Percentiles rank a stretch among this genome's conserved stretches.
Conservation (phyloP, 2,888 invertebrate species). For the Conistra vaccinii region DNA sequence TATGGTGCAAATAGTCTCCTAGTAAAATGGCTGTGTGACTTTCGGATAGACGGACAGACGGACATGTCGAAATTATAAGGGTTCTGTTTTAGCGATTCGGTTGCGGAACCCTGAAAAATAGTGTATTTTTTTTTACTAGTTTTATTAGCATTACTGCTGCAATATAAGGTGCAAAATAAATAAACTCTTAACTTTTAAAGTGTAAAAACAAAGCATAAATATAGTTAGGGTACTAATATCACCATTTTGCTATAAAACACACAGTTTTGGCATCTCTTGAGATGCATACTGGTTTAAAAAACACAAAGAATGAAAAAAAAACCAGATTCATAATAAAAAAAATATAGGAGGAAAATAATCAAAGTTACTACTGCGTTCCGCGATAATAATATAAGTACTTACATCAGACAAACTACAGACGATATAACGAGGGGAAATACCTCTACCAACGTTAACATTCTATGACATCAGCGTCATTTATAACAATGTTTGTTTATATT, state of each 20-base stretch:
- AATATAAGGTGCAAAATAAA: not conserved
- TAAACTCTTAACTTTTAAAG: not conserved
- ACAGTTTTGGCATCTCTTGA: not conserved
- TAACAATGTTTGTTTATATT: not conserved
- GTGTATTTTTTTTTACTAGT: not conserved
- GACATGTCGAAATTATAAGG: not conserved
- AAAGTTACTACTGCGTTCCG: not conserved
- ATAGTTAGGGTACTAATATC: not conserved
- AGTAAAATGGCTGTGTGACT: not conserved
- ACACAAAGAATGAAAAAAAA: not conserved
- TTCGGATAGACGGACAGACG: not conserved
- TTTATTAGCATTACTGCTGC: not conserved
- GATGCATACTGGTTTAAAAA: not conserved
- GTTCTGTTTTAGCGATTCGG: not conserved
- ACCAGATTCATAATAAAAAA: not conserved
- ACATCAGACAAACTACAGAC: not conserved
- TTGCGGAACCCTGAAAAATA: not conserved
- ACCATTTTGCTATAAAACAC: not conserved
- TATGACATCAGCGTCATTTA: not conserved
- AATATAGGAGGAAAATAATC: not conserved
- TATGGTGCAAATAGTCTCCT: not conserved
- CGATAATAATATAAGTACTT: not conserved
- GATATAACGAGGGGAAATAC: constrained; percentile 12
- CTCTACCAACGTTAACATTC: not conserved
- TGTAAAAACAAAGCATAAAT: not conserved